Conservation (phyloP, 2,113 vertebrate species). For the Osmerus eperlanus region DNA sequence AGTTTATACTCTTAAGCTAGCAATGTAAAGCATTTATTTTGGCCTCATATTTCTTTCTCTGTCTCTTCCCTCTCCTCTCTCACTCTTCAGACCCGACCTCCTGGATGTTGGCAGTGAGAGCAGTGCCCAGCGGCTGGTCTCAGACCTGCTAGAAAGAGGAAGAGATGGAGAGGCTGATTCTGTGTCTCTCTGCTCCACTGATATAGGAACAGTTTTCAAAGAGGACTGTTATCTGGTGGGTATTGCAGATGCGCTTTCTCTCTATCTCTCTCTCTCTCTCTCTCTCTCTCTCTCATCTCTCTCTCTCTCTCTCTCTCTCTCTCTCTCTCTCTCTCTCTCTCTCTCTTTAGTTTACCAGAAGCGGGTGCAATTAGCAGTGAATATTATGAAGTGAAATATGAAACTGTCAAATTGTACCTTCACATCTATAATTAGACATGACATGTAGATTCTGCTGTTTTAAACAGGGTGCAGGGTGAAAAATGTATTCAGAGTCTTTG, state of each 20-base stretch:
- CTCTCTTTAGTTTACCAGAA: not conserved
- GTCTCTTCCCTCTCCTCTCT: too few relatives aligned
- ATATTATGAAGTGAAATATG: not conserved
- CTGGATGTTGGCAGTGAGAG: conserved; percentile 26
- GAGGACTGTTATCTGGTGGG: conserved; percentile 25
- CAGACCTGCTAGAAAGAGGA: conserved; percentile 29
- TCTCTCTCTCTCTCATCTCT: not conserved
- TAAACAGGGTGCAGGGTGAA: not conserved
- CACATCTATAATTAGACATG: not conserved
- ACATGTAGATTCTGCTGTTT: not conserved
- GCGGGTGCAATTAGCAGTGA: not conserved
- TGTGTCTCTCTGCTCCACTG: too few relatives aligned
- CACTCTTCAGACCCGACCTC: conserved; percentile 38
- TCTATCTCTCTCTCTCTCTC: not conserved
- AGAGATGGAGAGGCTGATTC: not conserved
- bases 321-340: not conserved
- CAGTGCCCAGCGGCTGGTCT: conserved; percentile 35
- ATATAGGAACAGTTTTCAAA: not conserved
- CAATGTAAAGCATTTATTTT: too few relatives aligned
- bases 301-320: not conserved
- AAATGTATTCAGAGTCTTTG: not conserved
- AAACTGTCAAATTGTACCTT: not conserved
- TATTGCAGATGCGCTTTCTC: not conserved
- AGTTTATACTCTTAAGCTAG: too few relatives aligned
- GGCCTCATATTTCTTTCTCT: too few relatives aligned